Base-by-base conservation (phyloP, 2,888 invertebrate species). In the Metallyticus violacea region DNA sequence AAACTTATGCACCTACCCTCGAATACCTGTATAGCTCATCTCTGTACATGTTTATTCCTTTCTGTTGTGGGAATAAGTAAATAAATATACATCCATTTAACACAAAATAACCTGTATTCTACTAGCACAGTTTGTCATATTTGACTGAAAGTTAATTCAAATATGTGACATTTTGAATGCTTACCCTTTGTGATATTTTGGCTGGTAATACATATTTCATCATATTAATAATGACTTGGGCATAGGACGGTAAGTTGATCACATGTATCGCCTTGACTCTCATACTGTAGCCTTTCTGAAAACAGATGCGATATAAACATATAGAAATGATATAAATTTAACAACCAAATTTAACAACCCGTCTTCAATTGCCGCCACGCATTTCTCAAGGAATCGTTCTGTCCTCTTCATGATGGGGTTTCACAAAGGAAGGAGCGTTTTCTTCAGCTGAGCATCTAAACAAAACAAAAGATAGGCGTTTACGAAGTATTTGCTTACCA, bases 231-330 rank as follows among this genome's bases (percentile, higher is more conserved):
- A 77, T 27, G 6, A 62, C 29, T 4, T 83, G 28, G 4, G 77
- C 83, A 83, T 77, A 77, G 2, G 76, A 28, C 22, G 83, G 83
- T 0, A 77, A 6, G 29, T 83, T 83, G 28, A 83, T 27, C 7
- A 83, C 77, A 29, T 83, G 83, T 22, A 83, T 83, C n/a, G 27
- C 83, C 22, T 83, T 83, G 1, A 83, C 77, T 77, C 83, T 83
- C 77, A 77, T 29, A 22, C 77, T 83, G 28, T n/a, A 83, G 7
- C 77, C 77, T 83, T 83, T 83, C 83, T 83, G 83, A 26, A 83
- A 83, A 76, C 15, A 76, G 62, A 25, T 7, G 22, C 7, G 0
- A 82, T 82, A 26, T 0, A 7, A 28, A 29, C n/a, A n/a, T n/a
- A n/a, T n/a, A n/a, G n/a, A n/a, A n/a, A n/a, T n/a, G n/a, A n/a